A percentile compares a stretch with the other conserved stretches of the same genome.
These are phyloP conservation scores for Hydrotaea diabolus DNA, from an alignment of 2,888 invertebrate genomes.

Conservation along the genomic window DNA sequence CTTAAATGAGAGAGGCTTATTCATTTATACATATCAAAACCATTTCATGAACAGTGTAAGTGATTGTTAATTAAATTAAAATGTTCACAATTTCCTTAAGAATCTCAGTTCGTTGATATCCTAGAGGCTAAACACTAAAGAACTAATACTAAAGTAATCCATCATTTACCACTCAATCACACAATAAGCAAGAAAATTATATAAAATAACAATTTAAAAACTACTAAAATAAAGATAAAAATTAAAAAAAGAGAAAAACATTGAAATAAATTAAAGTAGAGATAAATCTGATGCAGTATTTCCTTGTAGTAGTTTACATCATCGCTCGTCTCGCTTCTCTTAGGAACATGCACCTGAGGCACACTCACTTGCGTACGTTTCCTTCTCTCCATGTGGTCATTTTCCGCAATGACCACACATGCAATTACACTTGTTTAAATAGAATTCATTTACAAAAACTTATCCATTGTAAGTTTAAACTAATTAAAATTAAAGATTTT, in stretches of 20 bases:
- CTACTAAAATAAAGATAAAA: constrained; percentile 32
- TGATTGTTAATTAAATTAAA: neutral
- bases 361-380: neutral
- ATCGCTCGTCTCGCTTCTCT: constrained; percentile 33
- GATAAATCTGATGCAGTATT: constrained; percentile 19
- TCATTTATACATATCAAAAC: constrained; percentile 18
- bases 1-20: neutral
- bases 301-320: constrained; percentile 11
- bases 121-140: neutral
- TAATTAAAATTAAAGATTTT: constrained; percentile 43
- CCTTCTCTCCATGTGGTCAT: neutral
- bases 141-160: constrained; percentile 39
- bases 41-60: neutral
- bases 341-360: constrained; percentile 60
- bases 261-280: constrained; percentile 49
- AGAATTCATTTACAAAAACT: neutral
- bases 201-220: constrained; percentile 41
- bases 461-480: constrained; percentile 13
- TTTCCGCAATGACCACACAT: neutral
- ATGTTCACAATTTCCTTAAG: neutral
- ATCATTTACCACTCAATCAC: constrained; percentile 25
- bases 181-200: constrained; percentile 35
- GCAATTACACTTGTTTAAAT: neutral
- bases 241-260: constrained; percentile 39
- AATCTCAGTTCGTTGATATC: neutral